Evolutionary conservation across 1,140 invertebrate genomes (phyloP), one percentile per base, ranked within the genome.

Genomic region (Elymnias hypermnestra): DNA sequence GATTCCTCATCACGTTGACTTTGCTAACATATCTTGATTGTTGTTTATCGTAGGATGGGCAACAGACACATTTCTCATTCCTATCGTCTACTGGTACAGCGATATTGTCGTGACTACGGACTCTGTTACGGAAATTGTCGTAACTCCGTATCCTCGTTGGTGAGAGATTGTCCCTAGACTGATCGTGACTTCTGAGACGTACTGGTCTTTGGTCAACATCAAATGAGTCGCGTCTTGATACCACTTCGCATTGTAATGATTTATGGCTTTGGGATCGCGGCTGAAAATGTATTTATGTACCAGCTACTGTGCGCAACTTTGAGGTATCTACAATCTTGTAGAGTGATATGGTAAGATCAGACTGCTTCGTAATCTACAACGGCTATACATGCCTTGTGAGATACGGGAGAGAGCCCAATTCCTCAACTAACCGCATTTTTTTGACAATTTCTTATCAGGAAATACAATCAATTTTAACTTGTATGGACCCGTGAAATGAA

Each of bases 181-280:
- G 44, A 5, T 62, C 59, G 10, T 60, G 61, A 36, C 57, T 68
- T 2, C 42, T 51, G 1, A 66, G 38, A 5, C 52, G 55, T 7
- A 53, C 59, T 8, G 63, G 67, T 15, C 40, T 48, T 0, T 63
- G 54, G 3, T 66, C 60, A 1, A 51, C 44, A 1, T 72, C 55
- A 14, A 62, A 54, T 0, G 50, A 42, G 5, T 66, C 62, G 2
- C 52, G 57, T 38, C 51, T 55, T 3, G 70, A 43, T 21, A 51
- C 8, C 0, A 63, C 75, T 60, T 83, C 79, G 31, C 73, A 82
- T 51, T 84, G 81, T 15, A 84, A 36, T 6, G 81, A 84, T 51
- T 84, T 84, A 55, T 84, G 74, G 19, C 81, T 84, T 14, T 66
- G 63, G 1, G 64, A 65, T 19, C 73, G 62, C 3, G 56, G 48